Evolutionary conservation across 92 coral and sea anemone species (phyloP).

Genomic region (Metridium senile): DNA sequence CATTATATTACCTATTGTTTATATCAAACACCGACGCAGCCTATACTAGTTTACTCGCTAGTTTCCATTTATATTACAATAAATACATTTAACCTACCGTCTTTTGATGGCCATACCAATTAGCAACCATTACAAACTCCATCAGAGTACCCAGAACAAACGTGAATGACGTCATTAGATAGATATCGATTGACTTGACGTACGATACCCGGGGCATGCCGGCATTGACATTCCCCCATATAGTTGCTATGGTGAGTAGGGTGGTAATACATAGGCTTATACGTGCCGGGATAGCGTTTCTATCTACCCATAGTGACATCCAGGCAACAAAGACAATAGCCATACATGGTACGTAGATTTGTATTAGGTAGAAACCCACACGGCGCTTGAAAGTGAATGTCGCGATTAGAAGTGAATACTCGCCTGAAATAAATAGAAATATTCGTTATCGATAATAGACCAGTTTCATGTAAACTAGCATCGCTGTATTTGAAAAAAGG

Average conservation of each 20-base stretch:
- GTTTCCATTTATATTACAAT: no score
- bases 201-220: slow-evolving; percentile 88
- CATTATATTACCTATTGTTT: no score
- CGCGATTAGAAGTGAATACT: slow-evolving; percentile 61
- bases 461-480: no score
- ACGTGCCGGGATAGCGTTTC: slow-evolving; percentile 81
- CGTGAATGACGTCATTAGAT: slow-evolving; percentile 75
- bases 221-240: slow-evolving; percentile 83
- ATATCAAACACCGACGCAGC: no score
- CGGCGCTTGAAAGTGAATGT: slow-evolving; percentile 79
- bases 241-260: slow-evolving; percentile 78
- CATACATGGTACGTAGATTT: slow-evolving; percentile 84
- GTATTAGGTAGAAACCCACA: slow-evolving; percentile 73
- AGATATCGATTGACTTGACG: slow-evolving; percentile 84
- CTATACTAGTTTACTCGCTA: no score
- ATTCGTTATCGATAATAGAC: no score
- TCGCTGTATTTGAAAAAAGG: no score
- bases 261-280: slow-evolving; percentile 82
- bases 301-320: slow-evolving; percentile 87
- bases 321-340: slow-evolving; percentile 86
- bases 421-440: slow-evolving; percentile 53
- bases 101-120: slow-evolving; percentile 5
- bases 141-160: slow-evolving; percentile 79
- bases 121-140: slow-evolving; percentile 68
- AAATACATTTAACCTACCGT: slow-evolving; percentile 5